Base-by-base conservation (phyloP, 2,113 vertebrate species). In the Scytalopus superciliaris region DNA sequence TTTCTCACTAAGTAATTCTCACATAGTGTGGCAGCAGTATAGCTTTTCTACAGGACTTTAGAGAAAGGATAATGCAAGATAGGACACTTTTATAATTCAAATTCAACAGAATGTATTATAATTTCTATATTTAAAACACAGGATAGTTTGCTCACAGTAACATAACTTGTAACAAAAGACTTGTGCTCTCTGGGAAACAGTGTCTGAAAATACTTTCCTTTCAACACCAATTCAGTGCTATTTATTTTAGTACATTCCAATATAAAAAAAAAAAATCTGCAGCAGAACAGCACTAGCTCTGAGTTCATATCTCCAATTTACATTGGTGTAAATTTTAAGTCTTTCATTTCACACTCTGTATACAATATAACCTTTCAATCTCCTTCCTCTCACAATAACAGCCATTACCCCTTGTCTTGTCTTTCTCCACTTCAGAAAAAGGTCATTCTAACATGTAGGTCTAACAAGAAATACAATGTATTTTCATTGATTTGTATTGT, bases 401-500 rank as follows among this genome's bases (percentile, higher is more conserved):
- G 45, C 66, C 73, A 69, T 84, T 93, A 84, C 76, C 68, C 44
- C 47, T 63, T 83, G 53, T 82, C 62, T 90, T 82, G 79, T 92
- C 95, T 97, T 97, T 96, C 89, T 95, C 83, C 75, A 74, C 84
- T 97, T 97, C 96, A 96, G 84, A 96, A 95, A 96, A 94, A 97
- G 97, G 97, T 96, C 89, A 93, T 94, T 89, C 53, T 83, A 94
- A 95, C 87, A 60, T 87, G 75, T 95, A 96, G 96, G 77, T 97
- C 93, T 97, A 97, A 97, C 91, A 96, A 97, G 97, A 97, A 98
- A 97, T 93, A 63, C 96, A 90, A 96, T 97, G 95, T 94, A 95
- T 98, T 96, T 97, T 97, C 96, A 97, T 97, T 97, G 97, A 98
- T 98, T 97, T 83, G 74, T 93, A 91, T 80, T 94, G 78, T 90